Evolutionary conservation across 2,113 vertebrate genomes (phyloP).

Genomic region (Pygoscelis antarcticus): DNA sequence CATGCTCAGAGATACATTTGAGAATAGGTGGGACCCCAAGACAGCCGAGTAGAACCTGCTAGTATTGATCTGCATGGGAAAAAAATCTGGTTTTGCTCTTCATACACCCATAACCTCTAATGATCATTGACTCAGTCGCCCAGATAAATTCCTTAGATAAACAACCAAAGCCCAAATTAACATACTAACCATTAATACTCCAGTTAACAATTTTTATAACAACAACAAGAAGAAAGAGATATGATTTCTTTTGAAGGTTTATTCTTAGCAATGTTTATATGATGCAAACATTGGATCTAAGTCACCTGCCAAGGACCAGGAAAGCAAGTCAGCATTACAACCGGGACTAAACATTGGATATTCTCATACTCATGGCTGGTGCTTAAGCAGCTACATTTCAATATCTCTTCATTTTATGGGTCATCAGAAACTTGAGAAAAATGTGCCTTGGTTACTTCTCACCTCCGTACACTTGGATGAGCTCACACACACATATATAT

Average conservation of each 20-base stretch:
- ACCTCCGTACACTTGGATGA: not conserved
- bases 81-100: not conserved
- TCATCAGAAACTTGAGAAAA: not conserved
- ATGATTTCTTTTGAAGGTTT: not conserved
- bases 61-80: not conserved
- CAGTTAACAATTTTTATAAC: not conserved
- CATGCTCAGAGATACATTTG: not conserved
- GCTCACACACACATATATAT: too few relatives aligned
- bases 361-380: not conserved
- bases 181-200: not conserved
- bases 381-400: not conserved
- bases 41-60: not conserved
- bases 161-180: not conserved
- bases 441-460: not conserved
- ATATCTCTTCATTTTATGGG: not conserved
- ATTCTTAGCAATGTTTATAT: not conserved
- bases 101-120: not conserved
- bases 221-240: not conserved
- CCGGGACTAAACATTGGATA: not conserved
- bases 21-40: not conserved
- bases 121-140: not conserved
- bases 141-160: slow-evolving; percentile 41
- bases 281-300: not conserved
- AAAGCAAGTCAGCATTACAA: not conserved
- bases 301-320: not conserved